A percentile compares a stretch with the other conserved stretches of the same genome.
Conservation (phyloP, 2,888 invertebrate species). For the Drosophila tripunctata region DNA sequence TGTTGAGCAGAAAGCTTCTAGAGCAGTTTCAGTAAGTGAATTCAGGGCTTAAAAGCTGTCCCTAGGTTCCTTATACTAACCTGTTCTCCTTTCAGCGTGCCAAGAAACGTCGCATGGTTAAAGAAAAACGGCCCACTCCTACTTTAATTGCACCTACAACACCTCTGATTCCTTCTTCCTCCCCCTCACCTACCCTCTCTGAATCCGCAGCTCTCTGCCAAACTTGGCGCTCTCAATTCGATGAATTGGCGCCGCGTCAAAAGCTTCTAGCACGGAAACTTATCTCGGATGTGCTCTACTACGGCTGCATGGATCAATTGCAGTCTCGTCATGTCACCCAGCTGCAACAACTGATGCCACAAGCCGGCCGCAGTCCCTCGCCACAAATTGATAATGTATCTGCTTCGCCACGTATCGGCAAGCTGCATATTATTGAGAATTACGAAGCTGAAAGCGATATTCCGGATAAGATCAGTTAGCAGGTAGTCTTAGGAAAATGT, state of each 20-base stretch:
- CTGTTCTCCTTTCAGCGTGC: not conserved
- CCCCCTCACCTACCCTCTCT: not conserved
- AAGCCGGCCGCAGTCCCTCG: not conserved
- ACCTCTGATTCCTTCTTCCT: not conserved
- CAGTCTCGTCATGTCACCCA: constrained; percentile 39
- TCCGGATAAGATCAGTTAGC: constrained; percentile 9
- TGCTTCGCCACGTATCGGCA: not conserved
- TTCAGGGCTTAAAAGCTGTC: too few relatives aligned
- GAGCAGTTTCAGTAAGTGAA: constrained; percentile 11
- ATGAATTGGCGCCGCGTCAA: constrained; percentile 31
- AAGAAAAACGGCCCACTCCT: constrained; percentile 9
- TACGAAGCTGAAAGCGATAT: not conserved
- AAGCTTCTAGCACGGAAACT: constrained; percentile 39
- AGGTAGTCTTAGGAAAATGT: too few relatives aligned
- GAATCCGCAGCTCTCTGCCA: constrained; percentile 40
- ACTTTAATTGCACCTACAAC: not conserved
- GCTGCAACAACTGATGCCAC: constrained; percentile 39
- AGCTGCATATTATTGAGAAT: not conserved
- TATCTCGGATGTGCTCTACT: constrained; percentile 46
- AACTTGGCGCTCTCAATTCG: constrained; percentile 43
- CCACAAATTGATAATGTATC: constrained; percentile 1
- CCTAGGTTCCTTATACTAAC: too few relatives aligned
- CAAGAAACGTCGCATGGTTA: constrained; percentile 22
- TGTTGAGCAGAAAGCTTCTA: not conserved
- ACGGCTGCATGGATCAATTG: constrained; percentile 51